Evolutionary conservation across 2,113 vertebrate genomes (phyloP).

Genomic region (Epinephelus lanceolatus): DNA sequence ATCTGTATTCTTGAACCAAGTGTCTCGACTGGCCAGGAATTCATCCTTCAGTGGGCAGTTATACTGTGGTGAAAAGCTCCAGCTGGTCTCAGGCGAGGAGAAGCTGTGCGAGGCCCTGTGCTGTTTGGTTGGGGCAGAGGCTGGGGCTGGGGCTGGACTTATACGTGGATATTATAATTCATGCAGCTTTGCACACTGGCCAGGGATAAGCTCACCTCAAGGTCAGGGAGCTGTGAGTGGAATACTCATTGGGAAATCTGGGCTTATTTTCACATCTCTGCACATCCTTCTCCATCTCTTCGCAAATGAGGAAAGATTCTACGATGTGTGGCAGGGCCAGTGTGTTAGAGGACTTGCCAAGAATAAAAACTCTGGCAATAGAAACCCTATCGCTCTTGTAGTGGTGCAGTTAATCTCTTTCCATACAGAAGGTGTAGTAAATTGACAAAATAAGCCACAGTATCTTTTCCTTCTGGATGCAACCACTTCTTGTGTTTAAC

Average conservation of each 20-base stretch:
- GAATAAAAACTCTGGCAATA: slow-evolving; percentile 38
- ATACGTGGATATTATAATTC: slow-evolving; percentile 82
- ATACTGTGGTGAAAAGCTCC: slow-evolving; percentile 50
- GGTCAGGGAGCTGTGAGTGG: slow-evolving; percentile 83
- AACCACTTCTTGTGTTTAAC: not conserved
- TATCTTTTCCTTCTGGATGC: not conserved
- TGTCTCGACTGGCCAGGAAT: slow-evolving; percentile 45
- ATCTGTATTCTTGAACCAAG: slow-evolving; percentile 53
- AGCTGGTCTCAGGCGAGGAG: slow-evolving; percentile 37
- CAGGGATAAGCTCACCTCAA: slow-evolving; percentile 83
- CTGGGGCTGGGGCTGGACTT: slow-evolving; percentile 53
- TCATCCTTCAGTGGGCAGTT: slow-evolving; percentile 47
- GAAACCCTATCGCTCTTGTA: slow-evolving; percentile 27
- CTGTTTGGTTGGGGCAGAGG: slow-evolving; percentile 70
- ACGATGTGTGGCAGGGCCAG: slow-evolving; percentile 15
- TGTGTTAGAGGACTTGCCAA: slow-evolving; percentile 39
- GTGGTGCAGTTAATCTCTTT: slow-evolving; percentile 29
- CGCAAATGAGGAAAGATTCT: slow-evolving; percentile 64
- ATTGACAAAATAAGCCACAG: slow-evolving; percentile 14
- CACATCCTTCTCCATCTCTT: slow-evolving; percentile 66
- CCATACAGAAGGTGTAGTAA: slow-evolving; percentile 12
- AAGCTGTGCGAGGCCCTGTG: slow-evolving; percentile 50
- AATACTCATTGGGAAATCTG: slow-evolving; percentile 84
- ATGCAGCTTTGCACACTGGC: slow-evolving; percentile 76
- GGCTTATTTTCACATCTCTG: slow-evolving; percentile 73